Percentiles rank a stretch among this genome's conserved stretches.
phyloP scores from a whole-genome alignment of 2,113 vertebrate species.

The Probosciger aterrimus region DNA sequence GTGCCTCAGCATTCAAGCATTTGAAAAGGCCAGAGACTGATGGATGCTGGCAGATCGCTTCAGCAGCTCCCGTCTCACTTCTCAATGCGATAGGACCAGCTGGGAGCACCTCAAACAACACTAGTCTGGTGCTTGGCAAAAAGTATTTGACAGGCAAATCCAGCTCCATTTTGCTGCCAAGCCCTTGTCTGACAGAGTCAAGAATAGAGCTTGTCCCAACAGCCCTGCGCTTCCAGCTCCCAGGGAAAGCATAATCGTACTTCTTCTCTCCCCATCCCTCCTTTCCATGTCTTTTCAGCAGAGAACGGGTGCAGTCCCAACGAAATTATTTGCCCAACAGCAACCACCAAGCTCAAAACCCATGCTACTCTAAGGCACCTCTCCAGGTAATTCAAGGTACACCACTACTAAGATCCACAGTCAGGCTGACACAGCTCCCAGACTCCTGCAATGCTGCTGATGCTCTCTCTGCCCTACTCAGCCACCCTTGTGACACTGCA shows the following conservation, averaged over 20 bases:
- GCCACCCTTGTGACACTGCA: not conserved
- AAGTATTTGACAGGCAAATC: not conserved
- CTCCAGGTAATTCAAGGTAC: not conserved
- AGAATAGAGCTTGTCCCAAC: not conserved
- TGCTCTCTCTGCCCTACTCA: not conserved
- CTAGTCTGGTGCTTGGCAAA: not conserved
- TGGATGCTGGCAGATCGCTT: not conserved
- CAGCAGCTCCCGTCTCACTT: not conserved
- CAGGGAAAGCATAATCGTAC: not conserved
- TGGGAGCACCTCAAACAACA: not conserved
- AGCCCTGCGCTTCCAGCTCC: not conserved
- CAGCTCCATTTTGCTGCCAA: not conserved
- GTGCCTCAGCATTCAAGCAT: not conserved
- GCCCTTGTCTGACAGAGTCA: not conserved
- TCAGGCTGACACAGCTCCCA: not conserved
- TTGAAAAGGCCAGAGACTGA: not conserved
- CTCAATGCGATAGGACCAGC: accelerated
- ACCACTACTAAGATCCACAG: not conserved
- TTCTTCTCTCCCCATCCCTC: not conserved
- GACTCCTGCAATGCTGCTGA: not conserved
- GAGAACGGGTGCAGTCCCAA: not conserved
- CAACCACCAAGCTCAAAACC: not conserved
- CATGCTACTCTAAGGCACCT: not conserved
- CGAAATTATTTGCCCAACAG: not conserved
- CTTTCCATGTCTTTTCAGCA: not conserved